Evolutionary conservation across 2,113 vertebrate species (phyloP).

Genomic region (Hydropotes inermis): DNA sequence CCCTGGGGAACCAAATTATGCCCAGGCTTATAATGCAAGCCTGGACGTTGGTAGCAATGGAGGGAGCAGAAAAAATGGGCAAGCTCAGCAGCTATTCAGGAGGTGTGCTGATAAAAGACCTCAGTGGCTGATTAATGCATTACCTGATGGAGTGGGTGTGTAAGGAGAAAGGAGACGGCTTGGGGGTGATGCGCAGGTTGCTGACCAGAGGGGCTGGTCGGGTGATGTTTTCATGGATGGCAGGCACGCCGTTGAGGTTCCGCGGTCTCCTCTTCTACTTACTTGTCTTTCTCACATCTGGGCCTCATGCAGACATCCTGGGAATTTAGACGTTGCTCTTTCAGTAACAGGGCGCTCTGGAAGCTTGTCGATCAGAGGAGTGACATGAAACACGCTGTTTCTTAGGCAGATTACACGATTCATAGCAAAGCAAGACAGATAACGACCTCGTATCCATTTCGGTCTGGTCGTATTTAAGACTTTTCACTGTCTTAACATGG

Average conservation of each 20-base stretch:
- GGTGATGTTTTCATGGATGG: background rate
- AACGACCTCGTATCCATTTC: background rate
- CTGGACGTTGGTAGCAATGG: background rate
- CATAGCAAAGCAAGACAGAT: background rate
- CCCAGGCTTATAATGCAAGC: background rate
- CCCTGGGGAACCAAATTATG: background rate
- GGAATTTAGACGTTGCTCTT: slow-evolving; percentile 14
- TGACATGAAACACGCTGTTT: background rate
- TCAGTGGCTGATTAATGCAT: background rate
- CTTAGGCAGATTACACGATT: background rate
- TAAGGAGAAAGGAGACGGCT: background rate
- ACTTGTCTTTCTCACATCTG: background rate
- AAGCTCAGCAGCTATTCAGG: background rate
- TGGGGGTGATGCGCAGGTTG: background rate
- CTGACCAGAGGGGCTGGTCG: background rate
- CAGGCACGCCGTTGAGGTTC: background rate
- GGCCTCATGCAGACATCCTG: background rate
- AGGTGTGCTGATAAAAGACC: background rate
- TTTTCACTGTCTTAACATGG: background rate
- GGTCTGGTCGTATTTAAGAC: background rate
- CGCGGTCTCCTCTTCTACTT: background rate
- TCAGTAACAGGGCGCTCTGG: background rate
- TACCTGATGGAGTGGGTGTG: background rate
- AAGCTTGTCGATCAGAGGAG: background rate
- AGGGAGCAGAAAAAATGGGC: too few relatives aligned